Conservation (phyloP, 1,140 invertebrate species). For the Drosophila nebulosa region DNA sequence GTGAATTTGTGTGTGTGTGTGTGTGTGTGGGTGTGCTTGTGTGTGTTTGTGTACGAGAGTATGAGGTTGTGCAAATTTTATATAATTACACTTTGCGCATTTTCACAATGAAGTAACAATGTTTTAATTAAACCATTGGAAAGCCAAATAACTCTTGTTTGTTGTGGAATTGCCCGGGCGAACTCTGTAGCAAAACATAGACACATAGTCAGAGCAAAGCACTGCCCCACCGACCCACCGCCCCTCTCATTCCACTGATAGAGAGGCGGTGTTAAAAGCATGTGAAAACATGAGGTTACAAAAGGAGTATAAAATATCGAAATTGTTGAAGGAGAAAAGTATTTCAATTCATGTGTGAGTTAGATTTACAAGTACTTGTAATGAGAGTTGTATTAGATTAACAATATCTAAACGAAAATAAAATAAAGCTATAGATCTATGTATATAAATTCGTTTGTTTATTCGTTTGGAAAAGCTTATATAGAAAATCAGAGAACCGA, state of each 20-base stretch:
- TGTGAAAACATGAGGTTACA: background rate
- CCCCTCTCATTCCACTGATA: background rate
- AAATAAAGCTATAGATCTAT: background rate
- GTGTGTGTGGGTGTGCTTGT: background rate
- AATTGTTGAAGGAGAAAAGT: background rate
- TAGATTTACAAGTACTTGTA: background rate
- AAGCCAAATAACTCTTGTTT: constrained; percentile 76
- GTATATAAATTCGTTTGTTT: too few relatives aligned
- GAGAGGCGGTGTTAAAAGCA: background rate
- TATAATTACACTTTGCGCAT: constrained; percentile 78
- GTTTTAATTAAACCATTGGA: constrained; percentile 78
- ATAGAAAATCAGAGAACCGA: too few relatives aligned
- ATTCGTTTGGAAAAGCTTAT: too few relatives aligned
- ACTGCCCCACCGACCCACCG: background rate
- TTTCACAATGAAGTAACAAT: constrained; percentile 79
- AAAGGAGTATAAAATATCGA: background rate
- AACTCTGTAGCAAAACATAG: constrained; percentile 1
- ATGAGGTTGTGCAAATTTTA: constrained; percentile 65
- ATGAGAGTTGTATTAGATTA: background rate
- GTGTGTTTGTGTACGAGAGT: constrained; percentile 17
- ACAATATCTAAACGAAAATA: background rate
- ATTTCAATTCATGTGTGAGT: background rate
- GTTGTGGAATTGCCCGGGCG: constrained; percentile 46
- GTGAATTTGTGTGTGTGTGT: background rate
- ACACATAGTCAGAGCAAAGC: background rate